These are phyloP conservation scores for Daubentonia madagascariensis DNA, from an alignment of 2,113 vertebrate species.

Conservation along the genomic window DNA sequence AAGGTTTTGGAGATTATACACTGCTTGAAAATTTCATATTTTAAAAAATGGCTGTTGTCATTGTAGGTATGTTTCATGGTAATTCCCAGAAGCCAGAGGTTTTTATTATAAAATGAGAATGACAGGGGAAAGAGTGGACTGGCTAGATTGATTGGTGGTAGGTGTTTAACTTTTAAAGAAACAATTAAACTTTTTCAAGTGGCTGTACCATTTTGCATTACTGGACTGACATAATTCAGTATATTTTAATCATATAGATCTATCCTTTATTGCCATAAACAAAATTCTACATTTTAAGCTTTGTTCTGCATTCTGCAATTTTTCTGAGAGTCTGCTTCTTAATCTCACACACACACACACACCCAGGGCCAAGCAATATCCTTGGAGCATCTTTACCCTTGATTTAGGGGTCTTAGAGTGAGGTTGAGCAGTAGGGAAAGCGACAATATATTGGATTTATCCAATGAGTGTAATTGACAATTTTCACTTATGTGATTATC, in stretches of 20 bases:
- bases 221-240: neutral
- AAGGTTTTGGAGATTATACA: neutral
- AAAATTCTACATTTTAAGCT: neutral
- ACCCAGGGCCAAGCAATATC: neutral
- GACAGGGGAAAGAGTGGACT: neutral
- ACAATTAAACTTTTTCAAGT: neutral
- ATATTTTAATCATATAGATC: neutral
- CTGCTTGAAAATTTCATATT: neutral
- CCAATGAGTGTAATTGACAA: neutral
- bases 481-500: conserved; percentile 41
- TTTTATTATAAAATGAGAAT: neutral
- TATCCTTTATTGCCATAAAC: neutral
- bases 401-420: neutral
- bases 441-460: conserved; percentile 38
- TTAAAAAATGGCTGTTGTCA: neutral
- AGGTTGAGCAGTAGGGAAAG: neutral
- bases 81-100: neutral
- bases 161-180: conserved; percentile 5
- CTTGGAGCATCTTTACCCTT: neutral
- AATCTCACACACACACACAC: neutral
- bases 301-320: neutral
- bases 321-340: neutral
- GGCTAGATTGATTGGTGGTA: neutral
- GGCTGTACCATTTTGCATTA: neutral
- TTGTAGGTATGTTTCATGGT: neutral